Evolutionary conservation across 2,888 invertebrate species (phyloP).

Genomic region (Carabus problematicus): DNA sequence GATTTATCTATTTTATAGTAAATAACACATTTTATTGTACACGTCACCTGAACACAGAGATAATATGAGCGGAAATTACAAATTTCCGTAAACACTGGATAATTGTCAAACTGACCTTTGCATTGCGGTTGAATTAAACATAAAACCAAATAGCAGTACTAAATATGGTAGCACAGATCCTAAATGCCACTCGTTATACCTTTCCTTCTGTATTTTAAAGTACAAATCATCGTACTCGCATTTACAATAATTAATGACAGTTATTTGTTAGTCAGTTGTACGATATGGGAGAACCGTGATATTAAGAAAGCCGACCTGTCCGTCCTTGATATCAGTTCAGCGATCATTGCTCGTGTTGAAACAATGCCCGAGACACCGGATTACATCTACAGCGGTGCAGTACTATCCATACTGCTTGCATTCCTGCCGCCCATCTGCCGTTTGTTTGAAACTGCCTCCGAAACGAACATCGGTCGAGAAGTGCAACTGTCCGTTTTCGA

Average conservation of each 20-base stretch:
- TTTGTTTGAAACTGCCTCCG: slow-evolving; percentile 56
- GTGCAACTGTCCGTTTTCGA: slow-evolving; percentile 51
- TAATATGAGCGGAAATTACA: too few species aligned
- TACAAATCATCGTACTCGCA: not conserved
- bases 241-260: not conserved
- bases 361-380: slow-evolving; percentile 79
- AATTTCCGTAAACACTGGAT: not conserved
- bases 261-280: slow-evolving; percentile 81
- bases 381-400: slow-evolving; percentile 76
- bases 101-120: slow-evolving; percentile 5
- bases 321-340: slow-evolving; percentile 92
- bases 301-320: slow-evolving; percentile 93
- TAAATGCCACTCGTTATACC: not conserved
- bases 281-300: slow-evolving; percentile 91
- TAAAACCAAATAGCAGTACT: not conserved
- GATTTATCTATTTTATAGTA: too few species aligned
- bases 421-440: slow-evolving; percentile 69
- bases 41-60: too few species aligned
- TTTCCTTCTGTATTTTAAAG: not conserved
- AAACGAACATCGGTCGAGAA: slow-evolving; percentile 53
- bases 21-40: too few species aligned
- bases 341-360: slow-evolving; percentile 91
- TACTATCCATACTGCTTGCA: slow-evolving; percentile 67
- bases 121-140: not conserved
- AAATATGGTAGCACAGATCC: not conserved